Percentiles rank a stretch among this genome's conserved stretches.
These are phyloP conservation scores for Anorthoa munda DNA, from an alignment of 2,888 invertebrate genomes.

Conservation along the genomic window DNA sequence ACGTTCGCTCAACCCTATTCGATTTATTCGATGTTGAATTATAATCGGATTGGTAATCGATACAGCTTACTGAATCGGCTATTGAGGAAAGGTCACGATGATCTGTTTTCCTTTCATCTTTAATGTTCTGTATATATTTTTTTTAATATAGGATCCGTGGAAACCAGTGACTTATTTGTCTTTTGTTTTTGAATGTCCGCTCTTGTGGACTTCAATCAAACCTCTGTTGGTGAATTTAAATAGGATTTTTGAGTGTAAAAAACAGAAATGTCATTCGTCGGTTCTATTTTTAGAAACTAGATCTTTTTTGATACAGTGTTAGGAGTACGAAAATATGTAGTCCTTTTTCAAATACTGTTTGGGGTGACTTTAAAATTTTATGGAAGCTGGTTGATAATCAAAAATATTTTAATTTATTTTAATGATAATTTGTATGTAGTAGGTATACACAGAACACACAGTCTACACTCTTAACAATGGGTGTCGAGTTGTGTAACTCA, in stretches of 20 bases:
- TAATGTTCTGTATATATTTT: conserved; percentile 44
- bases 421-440: too few relatives aligned
- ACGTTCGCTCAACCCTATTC: conserved; percentile 56
- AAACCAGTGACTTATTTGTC: conserved; percentile 11
- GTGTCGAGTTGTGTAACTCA: too few relatives aligned
- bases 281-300: conserved; percentile 15
- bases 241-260: conserved; percentile 27
- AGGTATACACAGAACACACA: too few relatives aligned
- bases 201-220: conserved; percentile 37
- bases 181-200: conserved; percentile 17
- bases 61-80: conserved; percentile 47
- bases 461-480: too few relatives aligned
- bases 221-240: conserved; percentile 22
- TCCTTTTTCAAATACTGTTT: background rate
- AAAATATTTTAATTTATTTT: too few relatives aligned
- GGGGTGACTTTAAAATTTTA: background rate
- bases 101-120: conserved; percentile 58
- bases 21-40: conserved; percentile 60
- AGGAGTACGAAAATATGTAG: background rate
- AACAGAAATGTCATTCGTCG: conserved; percentile 14
- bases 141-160: conserved; percentile 23
- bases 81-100: conserved; percentile 47
- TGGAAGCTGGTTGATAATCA: background rate
- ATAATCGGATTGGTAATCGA: conserved; percentile 60
- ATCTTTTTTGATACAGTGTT: conserved; percentile 3